These are phyloP conservation scores for Manis crassicaudata DNA, from an alignment of 2,797 vertebrate species.

Conservation along the genomic window DNA sequence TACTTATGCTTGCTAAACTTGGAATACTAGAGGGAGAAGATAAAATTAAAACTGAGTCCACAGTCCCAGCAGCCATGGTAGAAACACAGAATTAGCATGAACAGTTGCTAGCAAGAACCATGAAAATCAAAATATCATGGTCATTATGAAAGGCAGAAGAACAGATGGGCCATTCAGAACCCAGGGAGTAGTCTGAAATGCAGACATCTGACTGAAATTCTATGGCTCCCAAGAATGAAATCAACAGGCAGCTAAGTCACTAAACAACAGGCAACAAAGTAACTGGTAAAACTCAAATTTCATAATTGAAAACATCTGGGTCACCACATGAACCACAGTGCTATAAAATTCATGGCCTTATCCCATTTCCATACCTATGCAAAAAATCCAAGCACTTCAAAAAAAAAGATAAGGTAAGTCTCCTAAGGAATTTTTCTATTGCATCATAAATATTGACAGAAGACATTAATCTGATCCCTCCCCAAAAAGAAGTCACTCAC, in stretches of 20 bases:
- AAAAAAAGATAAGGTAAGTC: not conserved
- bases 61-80: not conserved
- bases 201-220: not conserved
- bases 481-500: not conserved
- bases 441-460: not conserved
- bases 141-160: not conserved
- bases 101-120: not conserved
- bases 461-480: not conserved
- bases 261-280: not conserved
- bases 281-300: conserved; percentile 7
- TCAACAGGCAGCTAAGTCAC: not conserved
- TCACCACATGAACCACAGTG: not conserved
- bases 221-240: not conserved
- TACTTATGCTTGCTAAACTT: not conserved
- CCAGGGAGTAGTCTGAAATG: not conserved
- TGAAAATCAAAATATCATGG: not conserved
- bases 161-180: not conserved
- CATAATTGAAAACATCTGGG: not conserved
- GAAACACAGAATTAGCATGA: not conserved
- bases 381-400: not conserved
- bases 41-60: not conserved
- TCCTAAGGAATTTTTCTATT: not conserved
- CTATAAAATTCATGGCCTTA: not conserved
- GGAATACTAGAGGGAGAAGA: not conserved
- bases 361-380: not conserved